Evolutionary conservation across 2,797 vertebrate genomes (phyloP), one percentile per base, ranked within the genome.

Genomic region (Sebastes trivittatus): DNA sequence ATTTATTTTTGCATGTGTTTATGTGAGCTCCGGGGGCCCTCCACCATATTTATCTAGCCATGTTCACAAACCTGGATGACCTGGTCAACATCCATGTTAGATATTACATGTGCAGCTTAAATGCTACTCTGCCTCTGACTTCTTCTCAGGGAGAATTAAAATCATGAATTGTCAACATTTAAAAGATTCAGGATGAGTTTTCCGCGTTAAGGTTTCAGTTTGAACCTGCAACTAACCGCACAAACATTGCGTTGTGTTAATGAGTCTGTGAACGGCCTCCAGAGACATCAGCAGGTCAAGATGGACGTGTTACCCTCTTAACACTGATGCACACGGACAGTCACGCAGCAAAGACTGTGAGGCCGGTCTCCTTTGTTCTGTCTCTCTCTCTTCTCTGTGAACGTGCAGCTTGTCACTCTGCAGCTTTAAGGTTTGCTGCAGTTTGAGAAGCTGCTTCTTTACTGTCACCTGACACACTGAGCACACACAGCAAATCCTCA

Each of bases 391-490:
- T 36, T 36, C 46, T 22, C 69, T 62, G 42, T 70, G 75, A 80
- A 86, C 84, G 71, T 74, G 72, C 16, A 54, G 30, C 72, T 80
- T 81, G 87, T 90, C 86, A 80, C 72, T 86, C 89, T 90, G 88
- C 77, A 82, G 81, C 89, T 92, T 91, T 90, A 86, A 90, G 83
- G 63, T 69, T 46, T 79, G 75, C 83, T 85, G 86, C 82, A 88
- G 69, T 81, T 79, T 72, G 55, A 87, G 67, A 83, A 75, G 42
- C 76, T 78, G 85, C 84, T 83, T 92, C 78, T 70, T 88, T 82
- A 63, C 72, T 77, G 87, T 92, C 92, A 93, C 84, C 88, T 92
- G 91, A 93, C 77, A 78, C 81, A 86, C 69, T 1, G 62, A 84
- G 81, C 75, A 72, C 81, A 76, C 75, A 18, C 82, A 84, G 67